Evolutionary conservation across 2,888 invertebrate genomes (phyloP).

Genomic region (Corbicula japonica): DNA sequence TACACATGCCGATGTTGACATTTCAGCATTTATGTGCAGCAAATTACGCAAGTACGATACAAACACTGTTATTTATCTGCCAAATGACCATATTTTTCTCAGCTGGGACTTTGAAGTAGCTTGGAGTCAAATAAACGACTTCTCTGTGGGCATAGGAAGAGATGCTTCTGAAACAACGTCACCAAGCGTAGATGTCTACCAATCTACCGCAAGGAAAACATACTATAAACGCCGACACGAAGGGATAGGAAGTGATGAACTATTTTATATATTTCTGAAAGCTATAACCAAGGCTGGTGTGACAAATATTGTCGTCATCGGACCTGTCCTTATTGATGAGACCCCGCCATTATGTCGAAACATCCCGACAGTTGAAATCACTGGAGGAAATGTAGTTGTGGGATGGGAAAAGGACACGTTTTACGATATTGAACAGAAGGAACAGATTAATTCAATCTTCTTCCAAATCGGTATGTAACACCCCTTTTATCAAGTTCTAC

Average conservation of each 20-base stretch:
- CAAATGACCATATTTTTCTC: conserved; percentile 55
- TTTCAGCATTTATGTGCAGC: conserved; percentile 24
- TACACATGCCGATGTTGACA: conserved; percentile 2
- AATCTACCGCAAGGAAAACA: conserved; percentile 41
- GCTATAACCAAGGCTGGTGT: conserved; percentile 66
- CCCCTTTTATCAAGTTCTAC: not conserved
- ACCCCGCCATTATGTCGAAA: conserved; percentile 59
- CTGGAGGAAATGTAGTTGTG: conserved; percentile 30
- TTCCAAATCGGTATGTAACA: conserved; percentile 52
- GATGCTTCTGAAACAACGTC: not conserved
- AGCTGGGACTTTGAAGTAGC: conserved; percentile 57
- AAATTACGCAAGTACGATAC: conserved; percentile 17
- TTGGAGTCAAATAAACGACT: conserved; percentile 63
- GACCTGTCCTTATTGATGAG: conserved; percentile 69
- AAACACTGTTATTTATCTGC: conserved; percentile 49
- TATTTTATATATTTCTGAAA: conserved; percentile 61
- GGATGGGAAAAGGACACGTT: conserved; percentile 59
- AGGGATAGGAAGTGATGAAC: conserved; percentile 51
- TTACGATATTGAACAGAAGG: conserved; percentile 61
- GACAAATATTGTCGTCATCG: conserved; percentile 41
- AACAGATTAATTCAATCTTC: conserved; percentile 33
- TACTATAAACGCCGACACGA: conserved; percentile 46
- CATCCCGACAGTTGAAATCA: conserved; percentile 30
- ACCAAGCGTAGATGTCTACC: conserved; percentile 58
- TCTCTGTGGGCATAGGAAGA: conserved; percentile 59